Base-by-base conservation (phyloP, 2,888 invertebrate species). In the Watsonalla binaria region DNA sequence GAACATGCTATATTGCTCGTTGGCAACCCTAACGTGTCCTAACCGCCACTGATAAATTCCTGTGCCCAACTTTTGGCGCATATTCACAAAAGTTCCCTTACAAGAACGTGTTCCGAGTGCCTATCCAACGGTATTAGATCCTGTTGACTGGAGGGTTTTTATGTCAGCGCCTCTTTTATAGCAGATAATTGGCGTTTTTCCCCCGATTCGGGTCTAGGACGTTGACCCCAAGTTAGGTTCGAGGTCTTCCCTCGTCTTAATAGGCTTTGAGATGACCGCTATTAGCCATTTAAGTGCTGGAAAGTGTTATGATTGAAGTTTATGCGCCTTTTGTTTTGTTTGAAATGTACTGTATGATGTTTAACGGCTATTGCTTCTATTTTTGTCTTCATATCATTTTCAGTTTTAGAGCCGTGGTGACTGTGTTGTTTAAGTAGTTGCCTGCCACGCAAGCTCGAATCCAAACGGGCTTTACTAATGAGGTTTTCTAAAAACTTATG, bases 151-250 rank as follows among this genome's bases (percentile, higher is more conserved):
- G 35, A 52, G 51, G 51, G 55, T 52, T 58, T 57, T 58, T 58
- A 58, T 48, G 53, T 47, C 52, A 45, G 52, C 49, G 50, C 37
- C 50, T 53, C 51, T 37, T 46, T 51, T 50, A 37, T 46, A 39
- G 51, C 7, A 35, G 51, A 51, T 54, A 55, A 58, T 58, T 58
- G 48, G 52, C 45, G 47, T 39, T 48, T 54, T 55, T 47, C 47
- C 33, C 54, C 47, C 52, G 51, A 52, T 55, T 55, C 51, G 47
- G 55, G 52, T 51, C 52, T 55, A 58, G 52, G 46, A 46, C 46
- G 45, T 52, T 52, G 46, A 54, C 47, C 51, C 39, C 46, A 42
- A 46, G 24, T 14, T 55, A 46, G 45, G 51, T 47, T 51, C 33
- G 33, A 11, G 51, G 15, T 13, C 8, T 24, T 46, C 24, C 47